Evolutionary conservation across 2,888 invertebrate species (phyloP).

Genomic region (Archaeoteleia sp.): DNA sequence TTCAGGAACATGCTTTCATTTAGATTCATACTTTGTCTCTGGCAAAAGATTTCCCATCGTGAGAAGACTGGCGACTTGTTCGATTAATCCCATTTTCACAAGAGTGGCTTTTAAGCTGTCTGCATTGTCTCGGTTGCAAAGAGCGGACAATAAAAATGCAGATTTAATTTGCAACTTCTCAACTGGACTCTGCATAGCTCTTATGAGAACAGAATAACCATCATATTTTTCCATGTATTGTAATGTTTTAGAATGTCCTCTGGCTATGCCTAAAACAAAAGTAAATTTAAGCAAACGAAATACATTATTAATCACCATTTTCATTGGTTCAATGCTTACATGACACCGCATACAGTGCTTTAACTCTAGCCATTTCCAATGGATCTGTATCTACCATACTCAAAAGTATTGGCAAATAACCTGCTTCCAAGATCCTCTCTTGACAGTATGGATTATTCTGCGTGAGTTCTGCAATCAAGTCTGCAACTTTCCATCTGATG

Average conservation of each 20-base stretch:
- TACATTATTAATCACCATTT: conserved; percentile 1
- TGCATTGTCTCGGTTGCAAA: conserved; percentile 75
- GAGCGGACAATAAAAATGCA: conserved; percentile 81
- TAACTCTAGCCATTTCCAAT: conserved; percentile 78
- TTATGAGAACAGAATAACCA: conserved; percentile 81
- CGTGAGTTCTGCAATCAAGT: conserved; percentile 84
- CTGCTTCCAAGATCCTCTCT: conserved; percentile 80
- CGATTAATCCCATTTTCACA: conserved; percentile 71
- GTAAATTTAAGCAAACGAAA: conserved; percentile 3
- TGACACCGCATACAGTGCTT: conserved; percentile 87
- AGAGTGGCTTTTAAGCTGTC: conserved; percentile 63
- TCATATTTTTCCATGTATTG: conserved; percentile 79
- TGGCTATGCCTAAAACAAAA: conserved; percentile 77
- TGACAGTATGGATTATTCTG: conserved; percentile 94
- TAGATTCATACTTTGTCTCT: conserved; percentile 65
- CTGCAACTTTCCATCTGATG: conserved; percentile 80
- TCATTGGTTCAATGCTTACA: conserved; percentile 80
- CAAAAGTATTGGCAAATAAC: conserved; percentile 80
- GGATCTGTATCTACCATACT: conserved; percentile 78
- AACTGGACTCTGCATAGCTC: conserved; percentile 78
- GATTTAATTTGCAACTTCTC: conserved; percentile 82
- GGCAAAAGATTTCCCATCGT: conserved; percentile 59
- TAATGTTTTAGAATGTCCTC: conserved; percentile 80
- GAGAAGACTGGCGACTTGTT: conserved; percentile 66
- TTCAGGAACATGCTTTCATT: no score